A percentile compares a stretch with the other conserved stretches of the same genome.
phyloP scores from a whole-genome alignment of 2,888 invertebrate genomes.

The Tipula helvola region DNA sequence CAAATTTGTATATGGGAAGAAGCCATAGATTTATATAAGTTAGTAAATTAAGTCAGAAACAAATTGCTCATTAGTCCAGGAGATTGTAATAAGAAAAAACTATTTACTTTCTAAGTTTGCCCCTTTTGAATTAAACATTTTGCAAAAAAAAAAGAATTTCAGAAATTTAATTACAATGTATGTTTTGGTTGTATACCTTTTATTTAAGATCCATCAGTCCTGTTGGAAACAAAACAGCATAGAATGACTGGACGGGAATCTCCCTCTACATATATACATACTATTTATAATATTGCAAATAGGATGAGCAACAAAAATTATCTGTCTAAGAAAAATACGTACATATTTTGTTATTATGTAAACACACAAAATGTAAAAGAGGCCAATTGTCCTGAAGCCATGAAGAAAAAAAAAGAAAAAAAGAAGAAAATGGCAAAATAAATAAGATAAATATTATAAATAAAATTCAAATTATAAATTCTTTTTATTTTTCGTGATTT shows the following conservation, averaged over 20 bases:
- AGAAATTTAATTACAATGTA: too few species aligned
- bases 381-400: background rate
- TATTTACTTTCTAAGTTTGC: too few species aligned
- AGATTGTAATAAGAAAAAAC: too few species aligned
- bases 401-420: background rate
- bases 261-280: too few species aligned
- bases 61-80: too few species aligned
- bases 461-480: background rate
- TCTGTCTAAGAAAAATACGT: background rate
- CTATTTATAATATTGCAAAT: too few species aligned
- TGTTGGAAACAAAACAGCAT: background rate
- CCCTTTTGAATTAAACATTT: too few species aligned
- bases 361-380: background rate
- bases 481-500: background rate
- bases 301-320: background rate
- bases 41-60: too few species aligned
- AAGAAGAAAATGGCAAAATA: background rate
- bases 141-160: too few species aligned
- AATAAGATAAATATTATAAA: background rate
- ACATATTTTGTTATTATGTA: background rate
- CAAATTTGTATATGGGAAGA: too few species aligned
- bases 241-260: background rate
- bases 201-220: background rate
- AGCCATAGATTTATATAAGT: too few species aligned
- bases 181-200: background rate